Evolutionary conservation across 2,888 invertebrate species (phyloP).

Genomic region (Lepidonotus clava): DNA sequence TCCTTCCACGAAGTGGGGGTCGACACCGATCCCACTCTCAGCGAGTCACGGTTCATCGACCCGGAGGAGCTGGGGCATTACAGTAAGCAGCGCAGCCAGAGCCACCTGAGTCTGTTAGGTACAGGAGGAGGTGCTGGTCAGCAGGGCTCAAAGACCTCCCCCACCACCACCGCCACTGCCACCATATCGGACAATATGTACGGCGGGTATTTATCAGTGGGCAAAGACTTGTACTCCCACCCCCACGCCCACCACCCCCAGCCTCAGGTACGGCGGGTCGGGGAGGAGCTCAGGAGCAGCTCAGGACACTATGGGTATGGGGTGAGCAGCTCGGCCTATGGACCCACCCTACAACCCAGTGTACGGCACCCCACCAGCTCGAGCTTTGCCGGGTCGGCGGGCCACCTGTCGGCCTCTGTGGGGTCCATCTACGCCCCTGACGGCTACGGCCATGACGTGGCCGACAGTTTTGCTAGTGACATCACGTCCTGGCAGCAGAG

Average conservation of each 20-base stretch:
- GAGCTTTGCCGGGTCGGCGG: neutral
- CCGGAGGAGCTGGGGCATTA: neutral
- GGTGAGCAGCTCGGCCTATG: neutral
- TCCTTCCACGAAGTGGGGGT: neutral
- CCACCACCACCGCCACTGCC: neutral
- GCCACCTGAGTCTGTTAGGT: neutral
- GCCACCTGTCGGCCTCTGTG: neutral
- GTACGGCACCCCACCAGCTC: neutral
- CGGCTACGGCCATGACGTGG: neutral
- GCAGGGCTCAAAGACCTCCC: neutral
- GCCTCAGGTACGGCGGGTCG: neutral
- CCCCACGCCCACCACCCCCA: neutral
- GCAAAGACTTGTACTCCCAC: neutral
- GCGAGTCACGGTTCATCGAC: neutral
- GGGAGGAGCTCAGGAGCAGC: neutral
- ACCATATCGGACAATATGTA: neutral
- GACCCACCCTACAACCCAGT: neutral
- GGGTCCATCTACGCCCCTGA: neutral
- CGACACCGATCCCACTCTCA: slow-evolving; percentile 8
- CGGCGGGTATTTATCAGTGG: neutral
- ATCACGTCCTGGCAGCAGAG: slow-evolving; percentile 74
- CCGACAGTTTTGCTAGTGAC: slow-evolving; percentile 56
- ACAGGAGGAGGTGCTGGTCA: neutral
- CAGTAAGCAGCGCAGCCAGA: neutral
- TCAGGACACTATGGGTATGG: neutral